Evolutionary conservation across 35 echinoderm and acorn worm species (phyloP), one percentile per base, ranked within the genome.

Genomic region (Holothuria glaberrima): DNA sequence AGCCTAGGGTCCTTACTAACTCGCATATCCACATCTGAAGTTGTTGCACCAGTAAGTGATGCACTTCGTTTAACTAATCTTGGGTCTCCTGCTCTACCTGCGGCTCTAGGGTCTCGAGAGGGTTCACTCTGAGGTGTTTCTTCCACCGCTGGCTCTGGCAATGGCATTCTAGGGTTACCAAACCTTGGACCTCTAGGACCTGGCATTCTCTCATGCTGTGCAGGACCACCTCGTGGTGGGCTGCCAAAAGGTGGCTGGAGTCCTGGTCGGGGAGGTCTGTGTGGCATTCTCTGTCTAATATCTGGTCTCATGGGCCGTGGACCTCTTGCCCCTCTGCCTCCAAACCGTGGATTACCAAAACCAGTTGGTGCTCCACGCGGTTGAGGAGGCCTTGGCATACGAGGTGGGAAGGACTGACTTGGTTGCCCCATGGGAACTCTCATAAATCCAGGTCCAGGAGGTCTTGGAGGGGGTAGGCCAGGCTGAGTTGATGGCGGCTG

Each of bases 401-500:
- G 54, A 2, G 88, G 88, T 38, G 80, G 80, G 29, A 84, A 84
- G 13, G 80, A 84, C 57, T 84, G 80, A 33, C 32, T 84, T 10
- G 71, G 88, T 28, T 76, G 71, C 22, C 88, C 88, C 19, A 90
- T 62, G 0, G 88, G 71, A 52, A 52, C 71, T 64, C 88, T 75
- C 31, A 52, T 30, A 66, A 90, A 90, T 59, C 88, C 66, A 6
- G 88, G 88, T 21, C 88, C 88, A 56, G 71, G 88, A 0, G 88
- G 88, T 67, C 74, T 59, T 59, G 56, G 30, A 27, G 19, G 74
- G 12, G 58, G 12, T 27, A 69, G 12, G 83, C 83, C 68, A 60
- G 58, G 62, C 32, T 84, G 80, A 58, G 46, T 24, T 29, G 80
- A 56, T 30, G 54, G 30, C 30, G 48, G 80, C 57, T 84, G 80